A percentile compares a stretch with the other conserved stretches of the same genome.
phyloP scores from a whole-genome alignment of 2,113 vertebrate species.

The Corythaixoides concolor region DNA sequence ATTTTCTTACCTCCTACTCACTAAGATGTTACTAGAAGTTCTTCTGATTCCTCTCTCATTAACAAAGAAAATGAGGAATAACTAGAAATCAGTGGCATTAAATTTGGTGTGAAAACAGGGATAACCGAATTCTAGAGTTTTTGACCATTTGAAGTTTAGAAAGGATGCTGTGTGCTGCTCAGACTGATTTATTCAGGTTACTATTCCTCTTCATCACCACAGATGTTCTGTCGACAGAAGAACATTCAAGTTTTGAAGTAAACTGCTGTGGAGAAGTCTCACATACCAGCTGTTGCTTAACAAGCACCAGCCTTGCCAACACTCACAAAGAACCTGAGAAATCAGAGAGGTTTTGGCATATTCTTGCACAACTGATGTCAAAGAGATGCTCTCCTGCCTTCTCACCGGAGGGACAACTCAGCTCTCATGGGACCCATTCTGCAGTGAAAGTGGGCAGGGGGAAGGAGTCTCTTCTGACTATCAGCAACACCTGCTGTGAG shows the following conservation, averaged over 20 bases:
- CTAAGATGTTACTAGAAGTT: neutral
- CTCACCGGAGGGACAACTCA: neutral
- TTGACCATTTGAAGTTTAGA: neutral
- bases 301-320: neutral
- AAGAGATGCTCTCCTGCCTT: neutral
- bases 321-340: neutral
- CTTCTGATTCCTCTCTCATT: neutral
- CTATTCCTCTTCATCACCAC: neutral
- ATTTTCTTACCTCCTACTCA: neutral
- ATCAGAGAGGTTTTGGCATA: neutral
- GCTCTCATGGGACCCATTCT: neutral
- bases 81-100: neutral
- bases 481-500: neutral
- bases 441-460: neutral
- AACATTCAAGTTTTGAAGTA: neutral
- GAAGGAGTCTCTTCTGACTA: neutral
- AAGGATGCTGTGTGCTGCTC: neutral
- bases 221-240: neutral
- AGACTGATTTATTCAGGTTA: neutral
- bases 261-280: neutral
- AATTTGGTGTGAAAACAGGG: neutral
- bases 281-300: neutral
- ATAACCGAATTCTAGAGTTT: neutral
- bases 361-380: neutral
- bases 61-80: neutral